These are phyloP conservation scores for Hypolimnas misippus DNA, from an alignment of 2,888 invertebrate genomes.

Conservation along the genomic window DNA sequence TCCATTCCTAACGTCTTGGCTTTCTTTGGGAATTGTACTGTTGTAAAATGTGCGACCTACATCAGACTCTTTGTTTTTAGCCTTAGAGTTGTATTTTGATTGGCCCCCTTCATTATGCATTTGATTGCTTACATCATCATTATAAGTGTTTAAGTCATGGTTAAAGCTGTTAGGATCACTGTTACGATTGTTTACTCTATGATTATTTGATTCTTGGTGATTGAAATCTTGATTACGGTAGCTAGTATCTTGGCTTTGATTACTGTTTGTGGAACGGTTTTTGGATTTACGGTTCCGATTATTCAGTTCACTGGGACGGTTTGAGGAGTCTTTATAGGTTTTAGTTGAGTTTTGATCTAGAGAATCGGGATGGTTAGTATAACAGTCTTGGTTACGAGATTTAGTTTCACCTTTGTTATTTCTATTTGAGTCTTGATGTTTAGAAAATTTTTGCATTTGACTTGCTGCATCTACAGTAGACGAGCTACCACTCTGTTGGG, in stretches of 20 bases:
- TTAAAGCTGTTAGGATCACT: conserved; percentile 40
- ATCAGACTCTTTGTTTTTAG: conserved; percentile 67
- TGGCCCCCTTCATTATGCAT: conserved; percentile 58
- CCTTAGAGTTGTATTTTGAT: conserved; percentile 60
- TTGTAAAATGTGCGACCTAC: conserved; percentile 70
- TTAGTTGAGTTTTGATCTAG: conserved; percentile 27
- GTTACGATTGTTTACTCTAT: conserved; percentile 34
- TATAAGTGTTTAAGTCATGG: conserved; percentile 33
- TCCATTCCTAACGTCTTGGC: conserved; percentile 66
- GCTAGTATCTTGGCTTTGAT: conserved; percentile 45
- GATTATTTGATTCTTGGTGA: conserved; percentile 39
- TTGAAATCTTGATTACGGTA: conserved; percentile 42
- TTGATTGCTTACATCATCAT: conserved; percentile 39
- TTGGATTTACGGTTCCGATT: conserved; percentile 49
- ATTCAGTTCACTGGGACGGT: conserved; percentile 38
- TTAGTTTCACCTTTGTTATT: conserved; percentile 47
- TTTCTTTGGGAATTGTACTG: conserved; percentile 65
- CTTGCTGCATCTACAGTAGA: conserved; percentile 35
- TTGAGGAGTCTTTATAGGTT: conserved; percentile 28
- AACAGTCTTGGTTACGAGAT: conserved; percentile 45
- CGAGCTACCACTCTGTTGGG: conserved; percentile 49
- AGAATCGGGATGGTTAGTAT: conserved; percentile 37
- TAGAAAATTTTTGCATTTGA: conserved; percentile 51
- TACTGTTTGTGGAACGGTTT: conserved; percentile 46
- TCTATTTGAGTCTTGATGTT: conserved; percentile 51